Evolutionary conservation across 2,888 invertebrate genomes (phyloP).

Genomic region (Nebria salina): DNA sequence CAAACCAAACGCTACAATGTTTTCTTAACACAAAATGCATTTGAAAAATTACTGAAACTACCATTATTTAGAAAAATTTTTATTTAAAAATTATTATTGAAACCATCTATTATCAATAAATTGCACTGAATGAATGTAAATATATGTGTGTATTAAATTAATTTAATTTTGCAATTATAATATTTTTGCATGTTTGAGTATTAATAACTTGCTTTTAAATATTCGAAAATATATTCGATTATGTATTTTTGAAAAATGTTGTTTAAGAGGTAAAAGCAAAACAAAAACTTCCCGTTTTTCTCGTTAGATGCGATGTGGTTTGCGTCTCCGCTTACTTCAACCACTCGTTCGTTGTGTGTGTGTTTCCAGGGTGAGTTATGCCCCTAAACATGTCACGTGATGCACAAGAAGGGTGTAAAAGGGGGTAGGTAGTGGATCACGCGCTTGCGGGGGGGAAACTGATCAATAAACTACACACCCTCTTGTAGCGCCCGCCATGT

Average conservation of each 20-base stretch:
- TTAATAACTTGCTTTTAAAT: not conserved
- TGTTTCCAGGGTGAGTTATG: constrained; percentile 62
- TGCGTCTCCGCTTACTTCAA: constrained; percentile 17
- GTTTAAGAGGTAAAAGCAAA: not conserved
- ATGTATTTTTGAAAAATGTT: not conserved
- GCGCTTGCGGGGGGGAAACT: constrained; percentile 53
- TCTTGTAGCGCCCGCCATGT: constrained; percentile 55
- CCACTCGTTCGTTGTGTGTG: constrained; percentile 18
- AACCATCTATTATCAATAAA: too few relatives aligned
- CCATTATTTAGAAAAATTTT: too few relatives aligned
- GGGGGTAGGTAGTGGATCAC: constrained; percentile 49
- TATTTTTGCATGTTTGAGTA: not conserved
- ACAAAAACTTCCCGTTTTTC: not conserved
- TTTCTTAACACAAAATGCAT: not conserved
- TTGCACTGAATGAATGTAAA: too few relatives aligned
- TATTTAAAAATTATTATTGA: too few relatives aligned
- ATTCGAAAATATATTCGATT: not conserved
- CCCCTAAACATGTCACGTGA: constrained; percentile 62
- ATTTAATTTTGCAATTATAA: not conserved
- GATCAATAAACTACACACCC: constrained; percentile 67
- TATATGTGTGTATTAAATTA: too few relatives aligned
- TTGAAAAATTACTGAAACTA: not conserved
- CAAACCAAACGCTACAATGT: not conserved
- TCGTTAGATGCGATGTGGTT: constrained; percentile 15
- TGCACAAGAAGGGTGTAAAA: constrained; percentile 59